Base-by-base conservation (phyloP, 2,797 vertebrate genomes). In the Poeciliopsis paucimaculata region DNA sequence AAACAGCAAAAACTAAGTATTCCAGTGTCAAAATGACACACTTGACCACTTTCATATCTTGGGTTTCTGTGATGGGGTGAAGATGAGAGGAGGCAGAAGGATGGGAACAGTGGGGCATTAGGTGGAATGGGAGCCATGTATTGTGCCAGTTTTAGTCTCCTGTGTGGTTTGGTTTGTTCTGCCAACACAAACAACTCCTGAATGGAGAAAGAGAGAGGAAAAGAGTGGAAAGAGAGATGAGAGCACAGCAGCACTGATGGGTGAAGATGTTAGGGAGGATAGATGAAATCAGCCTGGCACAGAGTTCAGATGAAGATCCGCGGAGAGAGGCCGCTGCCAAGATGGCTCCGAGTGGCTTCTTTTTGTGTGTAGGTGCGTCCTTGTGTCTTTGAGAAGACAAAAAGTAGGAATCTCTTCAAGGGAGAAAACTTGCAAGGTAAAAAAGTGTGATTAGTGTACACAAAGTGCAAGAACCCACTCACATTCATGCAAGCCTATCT, bases 151-250 rank as follows among this genome's bases (percentile, higher is more conserved):
- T 87, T 68, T 76, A 45, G 77, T 87, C 91, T 90, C 89, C 86
- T 74, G 87, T 85, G 91, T 73, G 77, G 75, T 83, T 80, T 66
- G 41, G 55, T 84, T 89, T 82, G 79, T 70, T 72, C 82, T 89
- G 92, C 92, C 89, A 93, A 90, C 88, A 89, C 87, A 94, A 88
- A 91, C 88, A 80, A 82, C 72, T 64, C 78, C 84, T 49, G 80
- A 85, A 77, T 20, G 41, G 41, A 47, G 79, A 82, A 81, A 46
- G 39, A 73, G 75, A 18, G 49, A 80, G 79, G 77, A 12, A 80
- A 79, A 78, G 18, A 60, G 74, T 43, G 70, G 55, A 76, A 77
- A 73, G 76, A 75, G 55, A 77, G 85, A 88, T 83, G 88, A 87
- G 86, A 83, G 85, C 80, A 71, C 26, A 80, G 80, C 83, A 88